Conservation (phyloP, 2,888 invertebrate species). For the Sarcophaga subvicina region DNA sequence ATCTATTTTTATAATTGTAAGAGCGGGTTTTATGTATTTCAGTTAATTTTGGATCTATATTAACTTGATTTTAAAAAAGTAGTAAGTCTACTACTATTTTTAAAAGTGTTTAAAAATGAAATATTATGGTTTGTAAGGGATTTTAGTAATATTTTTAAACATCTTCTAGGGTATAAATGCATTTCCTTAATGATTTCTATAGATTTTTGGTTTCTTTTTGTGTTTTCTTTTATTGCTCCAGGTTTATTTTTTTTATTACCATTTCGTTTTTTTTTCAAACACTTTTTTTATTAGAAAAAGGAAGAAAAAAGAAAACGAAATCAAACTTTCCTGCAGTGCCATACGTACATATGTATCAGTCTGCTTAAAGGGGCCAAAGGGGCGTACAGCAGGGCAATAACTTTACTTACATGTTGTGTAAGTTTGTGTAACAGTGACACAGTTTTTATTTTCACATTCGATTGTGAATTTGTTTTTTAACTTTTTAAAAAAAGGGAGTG, state of each 20-base stretch:
- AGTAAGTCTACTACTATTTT: too few relatives aligned
- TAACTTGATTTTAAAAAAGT: too few relatives aligned
- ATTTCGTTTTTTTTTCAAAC: not conserved
- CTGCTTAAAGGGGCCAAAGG: too few relatives aligned
- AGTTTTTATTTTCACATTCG: not conserved
- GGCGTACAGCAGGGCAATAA: too few relatives aligned
- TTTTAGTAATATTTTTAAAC: not conserved
- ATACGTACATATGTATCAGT: too few relatives aligned
- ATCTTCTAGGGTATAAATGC: not conserved
- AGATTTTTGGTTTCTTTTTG: not conserved
- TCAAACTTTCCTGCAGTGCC: not conserved
- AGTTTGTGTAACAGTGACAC: not conserved
- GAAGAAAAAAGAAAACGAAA: not conserved
- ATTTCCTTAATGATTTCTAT: not conserved
- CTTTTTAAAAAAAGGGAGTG: not conserved
- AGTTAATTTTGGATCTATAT: too few relatives aligned
- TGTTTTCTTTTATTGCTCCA: not conserved
- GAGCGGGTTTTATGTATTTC: too few relatives aligned
- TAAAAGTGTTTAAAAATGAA: too few relatives aligned
- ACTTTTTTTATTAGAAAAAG: not conserved
- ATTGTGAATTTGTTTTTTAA: not conserved
- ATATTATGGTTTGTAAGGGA: too few relatives aligned
- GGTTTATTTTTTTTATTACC: not conserved
- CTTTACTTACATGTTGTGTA: not conserved
- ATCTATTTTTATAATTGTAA: too few relatives aligned